Evolutionary conservation across 53 echinoderm and acorn worm genomes (phyloP), one percentile per base, ranked within the genome.

Genomic region (Apostichopus leukothele): DNA sequence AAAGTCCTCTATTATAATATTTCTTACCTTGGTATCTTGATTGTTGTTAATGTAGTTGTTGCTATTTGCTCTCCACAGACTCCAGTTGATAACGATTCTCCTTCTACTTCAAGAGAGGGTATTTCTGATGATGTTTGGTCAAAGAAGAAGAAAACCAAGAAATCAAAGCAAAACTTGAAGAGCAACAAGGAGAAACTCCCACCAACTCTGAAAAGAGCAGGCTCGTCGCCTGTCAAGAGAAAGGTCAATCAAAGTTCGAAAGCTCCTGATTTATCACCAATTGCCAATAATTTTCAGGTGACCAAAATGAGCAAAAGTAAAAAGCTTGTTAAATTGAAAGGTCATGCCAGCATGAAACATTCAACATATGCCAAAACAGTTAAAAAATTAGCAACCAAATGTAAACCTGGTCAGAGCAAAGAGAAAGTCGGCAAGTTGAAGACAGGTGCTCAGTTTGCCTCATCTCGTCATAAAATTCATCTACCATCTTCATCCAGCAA

Each of bases 101-200:
- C 80, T 18, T 80, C 80, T 80, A 80, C 80, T 4, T 80, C 80
- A 10, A 80, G 80, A 80, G 80, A 80, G 16, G 57, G 80, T 55
- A 53, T 53, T 23, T 55, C 53, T 80, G 80, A 14, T 80, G 80
- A 53, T 80, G 27, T 21, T 80, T 5, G 13, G 14, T 55, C 52
- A n/a, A 80, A 80, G 54, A n/a, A 80, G 80, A 54, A 54, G 19
- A 80, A 80, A 53, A 13, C 1, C 7, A 80, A 80, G 54, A 80
- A 54, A 16, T n/a, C 16, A 16, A 53, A 52, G 23, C 14, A 53
- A 19, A 59, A 80, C 18, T 18, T 14, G 54, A 80, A 80, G 54
- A 23, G 59, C 27, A 52, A 80, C 18, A 55, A 55, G 5, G 21
- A 80, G 54, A 19, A 53, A 20, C 14, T 13, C 7, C 80, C 80